Conservation (phyloP, 2,888 invertebrate species). For the Dermolepida albohirtum region DNA sequence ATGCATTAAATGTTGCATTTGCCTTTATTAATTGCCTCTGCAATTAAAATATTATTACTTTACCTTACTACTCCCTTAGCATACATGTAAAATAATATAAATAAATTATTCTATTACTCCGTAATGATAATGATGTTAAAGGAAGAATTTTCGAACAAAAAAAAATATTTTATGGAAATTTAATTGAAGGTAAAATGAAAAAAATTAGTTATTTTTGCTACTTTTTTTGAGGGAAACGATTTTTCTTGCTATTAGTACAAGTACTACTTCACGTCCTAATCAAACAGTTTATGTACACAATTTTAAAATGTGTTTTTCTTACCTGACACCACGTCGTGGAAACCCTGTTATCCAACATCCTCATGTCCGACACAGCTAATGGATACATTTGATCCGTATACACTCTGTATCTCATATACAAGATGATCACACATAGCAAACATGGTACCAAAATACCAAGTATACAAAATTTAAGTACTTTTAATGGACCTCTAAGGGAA, state of each 20-base stretch:
- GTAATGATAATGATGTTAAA: too few relatives aligned
- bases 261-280: too few relatives aligned
- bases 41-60: constrained; percentile 42
- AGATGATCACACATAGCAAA: constrained; percentile 74
- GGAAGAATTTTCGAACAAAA: too few relatives aligned
- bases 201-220: too few relatives aligned
- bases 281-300: too few relatives aligned
- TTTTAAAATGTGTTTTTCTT: constrained; percentile 44
- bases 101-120: too few relatives aligned
- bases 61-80: too few relatives aligned
- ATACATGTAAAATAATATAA: too few relatives aligned
- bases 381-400: constrained; percentile 79
- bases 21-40: constrained; percentile 77
- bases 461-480: constrained; percentile 72
- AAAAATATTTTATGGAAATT: too few relatives aligned
- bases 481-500: constrained; percentile 68
- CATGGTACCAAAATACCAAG: constrained; percentile 76
- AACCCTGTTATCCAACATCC: constrained; percentile 78
- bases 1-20: constrained; percentile 82
- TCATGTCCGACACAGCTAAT: constrained; percentile 80
- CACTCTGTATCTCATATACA: constrained; percentile 78
- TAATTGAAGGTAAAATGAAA: too few relatives aligned
- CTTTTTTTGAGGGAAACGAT: too few relatives aligned
- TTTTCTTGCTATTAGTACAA: too few relatives aligned
- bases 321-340: constrained; percentile 88